Conservation (phyloP, 2,888 invertebrate genomes). For the Leptopterna dolabrata region DNA sequence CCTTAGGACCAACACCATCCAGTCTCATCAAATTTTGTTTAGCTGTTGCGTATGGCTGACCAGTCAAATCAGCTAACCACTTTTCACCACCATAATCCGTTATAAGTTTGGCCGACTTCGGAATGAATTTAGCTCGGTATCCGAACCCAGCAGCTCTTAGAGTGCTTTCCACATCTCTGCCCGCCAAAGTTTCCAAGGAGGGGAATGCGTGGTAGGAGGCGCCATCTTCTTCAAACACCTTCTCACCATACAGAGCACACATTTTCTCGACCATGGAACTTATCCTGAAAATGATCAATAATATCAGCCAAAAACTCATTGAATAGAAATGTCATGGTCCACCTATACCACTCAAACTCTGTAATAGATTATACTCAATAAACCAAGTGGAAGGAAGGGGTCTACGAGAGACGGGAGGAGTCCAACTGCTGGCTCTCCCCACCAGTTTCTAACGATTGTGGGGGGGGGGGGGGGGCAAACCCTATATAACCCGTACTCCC, state of each 20-base stretch:
- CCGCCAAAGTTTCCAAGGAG: conserved; percentile 73
- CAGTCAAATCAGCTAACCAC: conserved; percentile 80
- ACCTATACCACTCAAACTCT: too few relatives aligned
- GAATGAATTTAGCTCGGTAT: conserved; percentile 89
- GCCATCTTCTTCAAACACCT: conserved; percentile 77
- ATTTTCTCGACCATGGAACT: conserved; percentile 91
- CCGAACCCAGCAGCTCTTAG: conserved; percentile 84
- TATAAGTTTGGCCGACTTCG: conserved; percentile 78
- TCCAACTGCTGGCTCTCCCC: too few relatives aligned
- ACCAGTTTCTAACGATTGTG: too few relatives aligned
- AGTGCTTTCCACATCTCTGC: conserved; percentile 75
- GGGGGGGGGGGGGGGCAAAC: too few relatives aligned
- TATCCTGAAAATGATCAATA: conserved; percentile 74
- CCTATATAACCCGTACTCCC: too few relatives aligned
- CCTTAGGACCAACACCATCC: conserved; percentile 94
- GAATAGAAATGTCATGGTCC: too few relatives aligned
- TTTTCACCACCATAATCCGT: conserved; percentile 74
- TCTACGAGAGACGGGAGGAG: too few relatives aligned
- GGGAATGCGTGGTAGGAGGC: conserved; percentile 84
- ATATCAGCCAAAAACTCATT: neutral
- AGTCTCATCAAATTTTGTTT: conserved; percentile 79
- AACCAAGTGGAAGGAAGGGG: too few relatives aligned
- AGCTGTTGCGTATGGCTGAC: conserved; percentile 78
- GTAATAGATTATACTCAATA: too few relatives aligned
- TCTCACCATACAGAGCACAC: conserved; percentile 82